Evolutionary conservation across 2,888 invertebrate genomes (phyloP).

Genomic region (Carcina quercana): DNA sequence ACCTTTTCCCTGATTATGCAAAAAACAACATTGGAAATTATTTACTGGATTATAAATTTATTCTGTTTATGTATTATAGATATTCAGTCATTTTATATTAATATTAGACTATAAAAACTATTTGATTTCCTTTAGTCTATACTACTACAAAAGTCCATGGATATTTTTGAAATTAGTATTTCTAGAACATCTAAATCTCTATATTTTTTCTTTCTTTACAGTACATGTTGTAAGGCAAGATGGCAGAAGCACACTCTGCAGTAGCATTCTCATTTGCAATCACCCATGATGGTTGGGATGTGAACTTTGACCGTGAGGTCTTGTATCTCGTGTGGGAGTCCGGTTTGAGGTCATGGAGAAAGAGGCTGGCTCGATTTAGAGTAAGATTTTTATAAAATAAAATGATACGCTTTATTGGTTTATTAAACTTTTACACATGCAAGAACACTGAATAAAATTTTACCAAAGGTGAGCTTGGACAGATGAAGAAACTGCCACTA

Average conservation of each 20-base stretch:
- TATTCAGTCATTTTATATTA: not conserved
- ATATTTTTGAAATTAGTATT: not conserved
- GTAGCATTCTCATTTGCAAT: slow-evolving; percentile 98
- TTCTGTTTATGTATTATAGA: too few species aligned
- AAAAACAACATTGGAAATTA: too few species aligned
- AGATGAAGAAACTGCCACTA: too few species aligned
- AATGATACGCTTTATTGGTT: too few species aligned
- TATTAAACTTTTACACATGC: too few species aligned
- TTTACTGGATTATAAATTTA: too few species aligned
- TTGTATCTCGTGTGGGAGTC: slow-evolving; percentile 96
- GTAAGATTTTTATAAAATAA: too few species aligned
- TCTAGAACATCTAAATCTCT: not conserved
- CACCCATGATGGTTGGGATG: slow-evolving; percentile 98
- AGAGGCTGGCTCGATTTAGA: slow-evolving; percentile 90
- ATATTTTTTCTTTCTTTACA: slow-evolving; percentile 13
- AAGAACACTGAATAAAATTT: too few species aligned
- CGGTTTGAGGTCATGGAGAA: slow-evolving; percentile 96
- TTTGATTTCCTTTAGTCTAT: not conserved
- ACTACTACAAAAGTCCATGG: not conserved
- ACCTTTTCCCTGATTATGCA: too few species aligned
- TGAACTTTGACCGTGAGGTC: slow-evolving; percentile 98
- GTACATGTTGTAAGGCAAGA: slow-evolving; percentile 59
- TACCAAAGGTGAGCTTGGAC: too few species aligned
- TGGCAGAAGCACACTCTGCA: slow-evolving; percentile 99
- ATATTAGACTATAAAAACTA: not conserved